Evolutionary conservation across 2,113 vertebrate genomes (phyloP).

Genomic region (Opisthocomus hoazin): DNA sequence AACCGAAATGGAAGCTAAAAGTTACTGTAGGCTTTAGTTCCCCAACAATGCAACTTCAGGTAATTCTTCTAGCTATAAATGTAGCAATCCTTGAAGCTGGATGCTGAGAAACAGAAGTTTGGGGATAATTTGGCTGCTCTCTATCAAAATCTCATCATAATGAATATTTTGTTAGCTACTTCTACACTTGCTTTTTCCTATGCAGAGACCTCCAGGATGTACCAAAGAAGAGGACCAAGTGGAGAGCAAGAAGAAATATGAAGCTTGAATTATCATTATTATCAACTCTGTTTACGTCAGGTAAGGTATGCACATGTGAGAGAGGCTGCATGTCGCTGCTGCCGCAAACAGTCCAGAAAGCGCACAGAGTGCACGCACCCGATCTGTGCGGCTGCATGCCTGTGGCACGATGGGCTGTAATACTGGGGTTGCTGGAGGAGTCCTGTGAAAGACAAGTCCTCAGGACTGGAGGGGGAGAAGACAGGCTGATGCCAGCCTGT

Average conservation of each 20-base stretch:
- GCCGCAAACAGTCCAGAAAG: background rate
- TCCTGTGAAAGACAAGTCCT: background rate
- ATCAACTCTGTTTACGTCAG: background rate
- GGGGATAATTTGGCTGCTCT: background rate
- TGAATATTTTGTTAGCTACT: background rate
- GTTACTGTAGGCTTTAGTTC: background rate
- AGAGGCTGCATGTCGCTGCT: background rate
- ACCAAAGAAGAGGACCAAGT: background rate
- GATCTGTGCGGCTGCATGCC: background rate
- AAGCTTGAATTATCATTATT: background rate
- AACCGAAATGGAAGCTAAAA: constrained; percentile 2
- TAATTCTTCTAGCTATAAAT: constrained; percentile 52
- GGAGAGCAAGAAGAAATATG: background rate
- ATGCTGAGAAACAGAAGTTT: constrained; percentile 21
- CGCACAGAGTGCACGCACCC: accelerated
- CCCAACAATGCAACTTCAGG: constrained; percentile 12
- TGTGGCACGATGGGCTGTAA: accelerated
- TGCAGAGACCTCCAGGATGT: background rate
- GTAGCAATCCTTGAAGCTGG: constrained; percentile 29
- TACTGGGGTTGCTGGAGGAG: background rate
- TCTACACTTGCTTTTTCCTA: background rate
- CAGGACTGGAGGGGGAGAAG: background rate
- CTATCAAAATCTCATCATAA: background rate
- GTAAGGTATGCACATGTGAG: background rate
- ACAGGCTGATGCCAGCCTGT: background rate